Percentiles rank a stretch among this genome's conserved stretches.
Evolutionary conservation across 2,113 vertebrate species (phyloP).

Genomic region (Hassar affinis): DNA sequence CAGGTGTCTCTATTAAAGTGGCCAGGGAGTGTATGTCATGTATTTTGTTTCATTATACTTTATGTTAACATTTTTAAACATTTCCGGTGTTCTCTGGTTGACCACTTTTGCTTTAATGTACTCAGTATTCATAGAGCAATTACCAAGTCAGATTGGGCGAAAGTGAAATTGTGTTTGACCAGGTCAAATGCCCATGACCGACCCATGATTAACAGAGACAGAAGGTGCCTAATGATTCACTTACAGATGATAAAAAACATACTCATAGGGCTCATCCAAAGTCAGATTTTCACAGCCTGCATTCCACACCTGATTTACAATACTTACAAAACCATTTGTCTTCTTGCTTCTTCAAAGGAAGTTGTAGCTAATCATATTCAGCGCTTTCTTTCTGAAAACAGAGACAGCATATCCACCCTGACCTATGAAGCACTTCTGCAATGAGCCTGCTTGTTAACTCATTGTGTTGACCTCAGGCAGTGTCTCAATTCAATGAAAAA

Average conservation of each 20-base stretch:
- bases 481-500: constrained; percentile 26
- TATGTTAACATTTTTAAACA: neutral
- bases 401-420: neutral
- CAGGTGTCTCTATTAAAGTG: neutral
- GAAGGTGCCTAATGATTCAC: neutral
- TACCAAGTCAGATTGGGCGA: neutral
- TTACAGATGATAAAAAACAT: neutral
- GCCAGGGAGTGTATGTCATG: too few relatives aligned
- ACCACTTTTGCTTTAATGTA: too few relatives aligned
- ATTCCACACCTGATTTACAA: constrained; percentile 3
- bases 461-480: constrained; percentile 21
- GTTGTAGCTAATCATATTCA: constrained; percentile 10
- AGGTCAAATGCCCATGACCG: neutral
- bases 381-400: neutral
- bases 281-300: neutral
- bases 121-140: neutral
- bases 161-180: neutral
- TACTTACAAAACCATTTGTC: constrained; percentile 13
- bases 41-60: too few relatives aligned
- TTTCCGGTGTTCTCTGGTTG: too few relatives aligned
- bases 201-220: neutral
- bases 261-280: neutral
- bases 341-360: constrained; percentile 19
- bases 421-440: constrained; percentile 10
- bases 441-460: constrained; percentile 2